A percentile compares a stretch with the other conserved stretches of the same genome.
Conservation (phyloP, 2,888 invertebrate genomes). For the Sussaba pulchella region DNA sequence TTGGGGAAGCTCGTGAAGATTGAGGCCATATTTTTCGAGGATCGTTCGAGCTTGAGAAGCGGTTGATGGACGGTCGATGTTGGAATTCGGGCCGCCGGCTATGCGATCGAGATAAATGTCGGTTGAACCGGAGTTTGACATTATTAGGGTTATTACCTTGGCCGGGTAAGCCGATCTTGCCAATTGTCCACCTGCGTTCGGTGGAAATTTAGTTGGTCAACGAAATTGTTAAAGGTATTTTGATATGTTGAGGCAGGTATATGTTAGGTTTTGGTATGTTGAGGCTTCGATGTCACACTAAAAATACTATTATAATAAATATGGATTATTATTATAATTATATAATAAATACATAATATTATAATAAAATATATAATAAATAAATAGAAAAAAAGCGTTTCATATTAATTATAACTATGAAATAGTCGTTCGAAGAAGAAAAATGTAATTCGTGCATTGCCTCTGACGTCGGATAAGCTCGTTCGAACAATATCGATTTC, state of each 20-base stretch:
- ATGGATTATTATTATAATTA: too few relatives aligned
- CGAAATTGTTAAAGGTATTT: too few relatives aligned
- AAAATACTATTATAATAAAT: too few relatives aligned
- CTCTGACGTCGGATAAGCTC: slow-evolving; percentile 87
- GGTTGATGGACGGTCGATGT: slow-evolving; percentile 52
- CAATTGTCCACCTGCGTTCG: slow-evolving; percentile 84
- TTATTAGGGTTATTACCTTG: slow-evolving; percentile 86
- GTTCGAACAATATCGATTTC: slow-evolving; percentile 87
- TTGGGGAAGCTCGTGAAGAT: slow-evolving; percentile 78
- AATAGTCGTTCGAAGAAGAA: background rate
- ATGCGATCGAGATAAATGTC: slow-evolving; percentile 80
- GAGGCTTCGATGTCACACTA: too few relatives aligned
- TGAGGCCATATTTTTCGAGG: slow-evolving; percentile 83
- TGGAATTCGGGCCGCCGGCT: slow-evolving; percentile 87
- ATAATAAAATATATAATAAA: too few relatives aligned
- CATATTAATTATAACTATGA: background rate
- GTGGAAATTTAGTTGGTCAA: background rate
- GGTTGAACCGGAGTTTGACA: slow-evolving; percentile 88
- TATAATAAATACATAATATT: too few relatives aligned
- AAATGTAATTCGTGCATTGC: slow-evolving; percentile 70
- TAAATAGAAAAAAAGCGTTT: too few relatives aligned
- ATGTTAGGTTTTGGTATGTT: too few relatives aligned
- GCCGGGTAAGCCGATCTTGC: slow-evolving; percentile 82
- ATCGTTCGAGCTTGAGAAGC: slow-evolving; percentile 82
- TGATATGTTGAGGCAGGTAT: too few relatives aligned